Evolutionary conservation across 92 coral and sea anemone species (phyloP).

Genomic region (Muricea muricata): DNA sequence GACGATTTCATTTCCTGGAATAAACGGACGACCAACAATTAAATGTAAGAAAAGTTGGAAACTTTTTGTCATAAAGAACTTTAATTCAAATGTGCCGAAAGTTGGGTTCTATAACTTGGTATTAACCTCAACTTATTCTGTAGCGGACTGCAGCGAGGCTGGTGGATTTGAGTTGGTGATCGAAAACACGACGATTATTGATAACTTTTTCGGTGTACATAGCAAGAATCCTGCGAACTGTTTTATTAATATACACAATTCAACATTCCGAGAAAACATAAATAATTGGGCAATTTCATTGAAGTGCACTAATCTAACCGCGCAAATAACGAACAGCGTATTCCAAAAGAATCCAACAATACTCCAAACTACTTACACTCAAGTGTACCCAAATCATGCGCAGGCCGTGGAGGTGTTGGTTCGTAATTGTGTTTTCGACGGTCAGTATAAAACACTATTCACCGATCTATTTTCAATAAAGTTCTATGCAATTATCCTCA

Average conservation of each 20-base stretch:
- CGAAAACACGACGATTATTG: background rate
- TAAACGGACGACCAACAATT: slow-evolving; percentile 9
- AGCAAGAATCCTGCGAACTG: background rate
- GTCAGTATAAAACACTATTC: background rate
- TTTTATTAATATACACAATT: slow-evolving; percentile 1
- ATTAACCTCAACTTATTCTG: background rate
- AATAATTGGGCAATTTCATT: background rate
- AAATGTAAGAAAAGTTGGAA: background rate
- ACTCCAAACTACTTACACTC: background rate
- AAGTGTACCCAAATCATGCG: background rate
- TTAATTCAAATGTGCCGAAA: background rate
- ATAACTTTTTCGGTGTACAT: background rate
- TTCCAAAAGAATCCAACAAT: background rate
- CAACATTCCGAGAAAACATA: background rate
- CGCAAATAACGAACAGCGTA: background rate
- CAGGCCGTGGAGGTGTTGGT: background rate
- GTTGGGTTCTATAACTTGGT: background rate
- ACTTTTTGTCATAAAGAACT: background rate
- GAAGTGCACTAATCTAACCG: background rate
- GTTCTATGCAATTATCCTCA: background rate
- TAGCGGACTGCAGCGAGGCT: background rate
- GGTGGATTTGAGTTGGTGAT: background rate
- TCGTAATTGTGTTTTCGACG: background rate
- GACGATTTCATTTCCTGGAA: background rate
- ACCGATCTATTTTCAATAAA: background rate